Percentiles rank a stretch among this genome's conserved stretches.
Conservation (phyloP, 2,797 vertebrate species). For the Danio kyathit region DNA sequence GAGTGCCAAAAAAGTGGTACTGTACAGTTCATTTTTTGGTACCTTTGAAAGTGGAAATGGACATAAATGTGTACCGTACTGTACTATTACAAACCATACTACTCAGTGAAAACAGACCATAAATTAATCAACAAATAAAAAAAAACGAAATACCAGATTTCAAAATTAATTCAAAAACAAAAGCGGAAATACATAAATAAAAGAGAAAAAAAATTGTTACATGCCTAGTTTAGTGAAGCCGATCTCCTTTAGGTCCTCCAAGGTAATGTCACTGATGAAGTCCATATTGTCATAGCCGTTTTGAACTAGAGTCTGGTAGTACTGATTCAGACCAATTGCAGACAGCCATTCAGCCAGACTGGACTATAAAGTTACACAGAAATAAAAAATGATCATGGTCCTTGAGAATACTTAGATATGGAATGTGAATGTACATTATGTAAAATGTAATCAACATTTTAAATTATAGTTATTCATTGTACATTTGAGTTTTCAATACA, state of each 20-base stretch:
- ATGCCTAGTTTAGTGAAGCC: slow-evolving; percentile 97
- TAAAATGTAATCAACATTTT: too few relatives aligned
- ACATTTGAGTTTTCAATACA: background rate
- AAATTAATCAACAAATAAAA: too few relatives aligned
- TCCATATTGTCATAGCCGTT: slow-evolving; percentile 98
- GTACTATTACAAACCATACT: too few relatives aligned
- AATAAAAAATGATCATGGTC: background rate
- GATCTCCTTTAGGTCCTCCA: slow-evolving; percentile 97
- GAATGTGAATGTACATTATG: too few relatives aligned
- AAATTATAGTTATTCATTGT: too few relatives aligned
- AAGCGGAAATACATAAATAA: background rate
- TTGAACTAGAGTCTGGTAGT: slow-evolving; percentile 96
- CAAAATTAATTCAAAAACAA: too few relatives aligned
- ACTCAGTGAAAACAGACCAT: too few relatives aligned
- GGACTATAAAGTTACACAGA: slow-evolving; percentile 77
- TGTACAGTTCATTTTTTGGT: too few relatives aligned
- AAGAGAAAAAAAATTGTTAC: background rate
- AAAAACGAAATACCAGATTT: too few relatives aligned
- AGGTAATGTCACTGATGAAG: slow-evolving; percentile 96
- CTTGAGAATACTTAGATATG: background rate
- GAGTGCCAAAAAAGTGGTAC: too few relatives aligned
- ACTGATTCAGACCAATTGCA: slow-evolving; percentile 94
- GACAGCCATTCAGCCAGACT: slow-evolving; percentile 95
- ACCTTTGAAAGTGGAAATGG: too few relatives aligned
- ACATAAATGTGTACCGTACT: too few relatives aligned